These are phyloP conservation scores for Carlito syrichta DNA, from an alignment of 2,113 vertebrate species.

Conservation along the genomic window DNA sequence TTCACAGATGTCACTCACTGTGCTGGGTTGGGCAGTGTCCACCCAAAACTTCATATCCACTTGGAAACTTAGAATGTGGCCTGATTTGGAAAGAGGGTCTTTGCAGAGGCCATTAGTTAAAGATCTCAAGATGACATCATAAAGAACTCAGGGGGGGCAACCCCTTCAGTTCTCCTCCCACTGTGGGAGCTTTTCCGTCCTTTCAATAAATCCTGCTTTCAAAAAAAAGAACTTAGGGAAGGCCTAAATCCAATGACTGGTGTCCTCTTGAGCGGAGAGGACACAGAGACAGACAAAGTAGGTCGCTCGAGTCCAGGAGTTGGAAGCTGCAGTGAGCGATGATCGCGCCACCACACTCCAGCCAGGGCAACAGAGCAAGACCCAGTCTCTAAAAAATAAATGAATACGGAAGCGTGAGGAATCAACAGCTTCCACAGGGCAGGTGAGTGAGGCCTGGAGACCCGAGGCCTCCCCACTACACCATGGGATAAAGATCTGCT, in stretches of 20 bases:
- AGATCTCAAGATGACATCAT: not conserved
- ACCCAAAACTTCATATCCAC: not conserved
- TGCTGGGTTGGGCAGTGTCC: no score
- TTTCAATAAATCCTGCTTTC: no score
- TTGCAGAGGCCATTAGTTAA: not conserved
- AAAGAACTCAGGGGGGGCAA: not conserved
- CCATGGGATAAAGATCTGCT: not conserved
- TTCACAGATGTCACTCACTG: not conserved
- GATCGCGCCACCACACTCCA: no score
- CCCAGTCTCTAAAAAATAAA: no score
- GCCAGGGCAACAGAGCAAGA: no score
- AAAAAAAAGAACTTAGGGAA: not conserved
- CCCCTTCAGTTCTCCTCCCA: no score
- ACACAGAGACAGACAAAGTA: not conserved
- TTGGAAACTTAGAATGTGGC: not conserved
- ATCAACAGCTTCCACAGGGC: not conserved
- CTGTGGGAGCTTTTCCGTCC: no score
- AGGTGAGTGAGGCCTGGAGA: not conserved
- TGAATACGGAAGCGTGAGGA: not conserved
- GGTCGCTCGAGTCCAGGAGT: no score
- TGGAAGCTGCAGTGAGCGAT: no score
- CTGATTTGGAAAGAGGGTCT: not conserved
- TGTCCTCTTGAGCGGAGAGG: not conserved
- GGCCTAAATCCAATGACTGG: not conserved
- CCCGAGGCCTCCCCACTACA: not conserved